phyloP scores from a whole-genome alignment of 2,888 invertebrate species.

The Troides aeacus region DNA sequence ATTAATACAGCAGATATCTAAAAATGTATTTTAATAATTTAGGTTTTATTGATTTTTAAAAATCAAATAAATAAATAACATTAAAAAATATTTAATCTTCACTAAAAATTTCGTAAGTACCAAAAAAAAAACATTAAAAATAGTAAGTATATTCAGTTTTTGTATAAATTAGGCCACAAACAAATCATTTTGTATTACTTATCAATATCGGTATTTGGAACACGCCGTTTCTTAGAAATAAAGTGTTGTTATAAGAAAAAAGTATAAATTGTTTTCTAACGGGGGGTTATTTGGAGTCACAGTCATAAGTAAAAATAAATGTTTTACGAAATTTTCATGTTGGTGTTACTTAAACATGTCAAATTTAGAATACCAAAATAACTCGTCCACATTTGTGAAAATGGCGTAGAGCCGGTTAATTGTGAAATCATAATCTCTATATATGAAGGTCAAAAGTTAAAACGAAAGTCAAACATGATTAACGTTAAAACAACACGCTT shows the following conservation, averaged over 20 bases:
- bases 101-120: slow-evolving; percentile 6
- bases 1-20: slow-evolving; percentile 24
- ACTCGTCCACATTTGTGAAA: too few relatives aligned
- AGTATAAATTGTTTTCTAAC: too few relatives aligned
- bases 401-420: too few relatives aligned
- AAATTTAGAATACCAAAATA: too few relatives aligned
- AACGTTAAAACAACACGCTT: not conserved
- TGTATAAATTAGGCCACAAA: not conserved
- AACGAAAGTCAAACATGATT: not conserved
- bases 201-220: not conserved
- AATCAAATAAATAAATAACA: slow-evolving; percentile 9
- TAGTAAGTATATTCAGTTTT: not conserved
- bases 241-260: too few relatives aligned
- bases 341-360: too few relatives aligned
- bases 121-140: not conserved
- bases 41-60: slow-evolving; percentile 2
- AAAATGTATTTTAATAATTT: slow-evolving; percentile 8
- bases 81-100: not conserved
- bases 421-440: too few relatives aligned
- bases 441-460: not conserved
- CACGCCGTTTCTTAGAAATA: too few relatives aligned
- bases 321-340: too few relatives aligned
- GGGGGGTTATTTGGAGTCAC: too few relatives aligned
- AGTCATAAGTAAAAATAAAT: too few relatives aligned
- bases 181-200: not conserved